A percentile compares a stretch with the other conserved stretches of the same genome.
These are phyloP conservation scores for Chironomus tepperi DNA, from an alignment of 1,140 invertebrate species.

Conservation along the genomic window DNA sequence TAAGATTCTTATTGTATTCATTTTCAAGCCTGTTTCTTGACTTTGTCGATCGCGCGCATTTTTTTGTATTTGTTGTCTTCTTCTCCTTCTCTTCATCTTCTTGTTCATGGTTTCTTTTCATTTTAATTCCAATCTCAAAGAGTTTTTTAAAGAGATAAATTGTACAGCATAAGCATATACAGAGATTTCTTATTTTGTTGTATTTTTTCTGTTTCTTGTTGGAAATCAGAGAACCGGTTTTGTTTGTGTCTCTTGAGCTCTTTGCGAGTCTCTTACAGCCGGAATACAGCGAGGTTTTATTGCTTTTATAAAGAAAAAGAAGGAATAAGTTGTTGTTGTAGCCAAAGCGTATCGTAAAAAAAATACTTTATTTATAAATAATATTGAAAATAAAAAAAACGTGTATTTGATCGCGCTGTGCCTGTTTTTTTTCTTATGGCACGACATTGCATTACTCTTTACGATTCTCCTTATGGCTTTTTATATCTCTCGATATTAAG, in stretches of 20 bases:
- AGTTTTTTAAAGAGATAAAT: not conserved
- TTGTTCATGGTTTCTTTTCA: not conserved
- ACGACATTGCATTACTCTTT: not conserved
- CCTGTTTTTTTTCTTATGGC: not conserved
- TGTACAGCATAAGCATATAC: not conserved
- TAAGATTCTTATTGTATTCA: not conserved
- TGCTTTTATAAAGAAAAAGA: constrained; percentile 12
- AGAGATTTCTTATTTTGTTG: not conserved
- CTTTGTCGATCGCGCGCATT: not conserved
- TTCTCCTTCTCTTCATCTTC: not conserved
- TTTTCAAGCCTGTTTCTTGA: not conserved
- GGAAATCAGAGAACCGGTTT: constrained; percentile 11
- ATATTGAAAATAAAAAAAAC: not conserved
- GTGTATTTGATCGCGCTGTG: constrained; percentile 10
- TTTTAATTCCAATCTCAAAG: not conserved
- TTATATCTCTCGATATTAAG: too few relatives aligned
- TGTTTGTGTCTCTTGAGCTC: not conserved
- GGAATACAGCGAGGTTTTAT: not conserved
- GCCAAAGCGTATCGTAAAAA: not conserved
- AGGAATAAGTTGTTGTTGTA: constrained; percentile 16
- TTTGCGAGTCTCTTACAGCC: not conserved
- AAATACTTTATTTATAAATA: not conserved
- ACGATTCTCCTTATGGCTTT: too few relatives aligned
- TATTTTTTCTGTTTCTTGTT: too few relatives aligned
- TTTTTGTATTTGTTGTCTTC: not conserved